Evolutionary conservation across 2,888 invertebrate genomes (phyloP), one percentile per base, ranked within the genome.

Genomic region (Pinctada fucata): DNA sequence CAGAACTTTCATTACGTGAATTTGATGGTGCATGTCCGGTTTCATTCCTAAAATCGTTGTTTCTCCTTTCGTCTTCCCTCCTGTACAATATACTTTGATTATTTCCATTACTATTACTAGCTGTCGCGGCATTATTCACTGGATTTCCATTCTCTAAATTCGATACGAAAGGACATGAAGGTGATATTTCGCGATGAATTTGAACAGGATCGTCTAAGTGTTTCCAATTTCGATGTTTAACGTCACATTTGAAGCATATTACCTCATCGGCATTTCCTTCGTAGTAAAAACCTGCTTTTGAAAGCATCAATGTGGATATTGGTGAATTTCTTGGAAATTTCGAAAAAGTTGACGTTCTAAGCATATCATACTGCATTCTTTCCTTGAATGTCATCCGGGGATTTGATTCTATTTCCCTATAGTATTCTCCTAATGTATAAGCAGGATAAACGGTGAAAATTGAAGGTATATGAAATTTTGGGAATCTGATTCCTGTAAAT

Each of bases 221-320:
- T 31, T 69, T n/a, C 64, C 73, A 73, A 45, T 66, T 51, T 6
- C 10, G 58, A 50, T 78, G 64, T 50, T 69, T 63, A 16, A 63
- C 48, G 3, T 45, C 58, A 78, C 78, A 78, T n/a, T 64, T 63
- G 45, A 4, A 78, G 49, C 78, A 78, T n/a, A n/a, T 48, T 10
- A 78, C 72, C 51, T 68, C 68, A 48, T 78, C 73, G 13, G 58
- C 49, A n/a, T 67, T 72, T 47, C 68, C 73, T 48, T 73, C 69
- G 48, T 73, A 73, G 66, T 78, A 69, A 64, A 78, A 78, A 4
- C 78, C 78, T 6, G 73, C 73, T 58, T 73, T 74, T 6, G 69
- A 52, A 4, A 78, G 68, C 10, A 63, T 68, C 47, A 71, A 52
- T 0, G 69, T 51, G 3, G 69, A 66, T 3, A 78, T 50, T 6